These are phyloP conservation scores for Platyura marginata DNA, from an alignment of 1,140 invertebrate genomes.

Conservation along the genomic window DNA sequence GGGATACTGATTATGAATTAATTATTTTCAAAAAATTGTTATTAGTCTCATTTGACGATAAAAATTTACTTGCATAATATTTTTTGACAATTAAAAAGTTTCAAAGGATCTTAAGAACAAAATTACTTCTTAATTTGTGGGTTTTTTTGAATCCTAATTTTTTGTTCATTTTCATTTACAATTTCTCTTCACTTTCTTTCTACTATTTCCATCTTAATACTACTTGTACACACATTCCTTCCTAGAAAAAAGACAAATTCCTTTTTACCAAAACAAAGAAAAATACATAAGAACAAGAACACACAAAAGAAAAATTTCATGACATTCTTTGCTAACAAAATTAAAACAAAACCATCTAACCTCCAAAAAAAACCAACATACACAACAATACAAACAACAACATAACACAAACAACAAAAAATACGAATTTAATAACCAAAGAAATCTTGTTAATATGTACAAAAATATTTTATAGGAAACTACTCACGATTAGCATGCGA, in stretches of 20 bases:
- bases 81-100: too few species aligned
- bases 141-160: too few species aligned
- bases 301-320: not conserved
- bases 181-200: too few species aligned
- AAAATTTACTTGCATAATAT: too few species aligned
- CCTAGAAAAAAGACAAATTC: not conserved
- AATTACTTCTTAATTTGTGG: too few species aligned
- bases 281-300: not conserved
- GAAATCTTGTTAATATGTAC: conserved; percentile 1
- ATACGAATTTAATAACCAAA: not conserved
- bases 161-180: too few species aligned
- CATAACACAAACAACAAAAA: not conserved
- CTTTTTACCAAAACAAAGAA: not conserved
- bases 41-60: too few species aligned
- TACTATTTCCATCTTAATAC: too few species aligned
- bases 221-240: too few species aligned
- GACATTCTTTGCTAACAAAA: not conserved
- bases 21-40: too few species aligned
- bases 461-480: conserved; percentile 55
- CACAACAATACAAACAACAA: not conserved
- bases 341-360: not conserved
- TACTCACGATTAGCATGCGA: conserved; percentile 94
- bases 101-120: too few species aligned
- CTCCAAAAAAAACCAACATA: not conserved
- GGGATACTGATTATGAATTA: too few species aligned